These are phyloP conservation scores for Alloplasta piceator DNA, from an alignment of 2,888 invertebrate species.

Conservation along the genomic window DNA sequence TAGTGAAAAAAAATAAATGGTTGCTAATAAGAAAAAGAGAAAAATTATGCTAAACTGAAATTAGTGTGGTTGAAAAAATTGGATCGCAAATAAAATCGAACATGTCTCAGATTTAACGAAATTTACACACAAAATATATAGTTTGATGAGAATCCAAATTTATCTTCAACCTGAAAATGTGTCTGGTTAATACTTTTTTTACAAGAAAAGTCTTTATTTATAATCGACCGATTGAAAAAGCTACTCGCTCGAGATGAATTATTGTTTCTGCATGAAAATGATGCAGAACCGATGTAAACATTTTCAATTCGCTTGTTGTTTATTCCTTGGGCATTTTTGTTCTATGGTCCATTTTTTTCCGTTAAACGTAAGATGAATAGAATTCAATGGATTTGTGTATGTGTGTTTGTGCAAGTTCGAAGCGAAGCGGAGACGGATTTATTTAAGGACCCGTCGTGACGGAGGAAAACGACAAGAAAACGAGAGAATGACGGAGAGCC, in stretches of 20 bases:
- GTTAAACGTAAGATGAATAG: conserved; percentile 3
- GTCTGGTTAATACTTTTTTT: no score
- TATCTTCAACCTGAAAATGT: no score
- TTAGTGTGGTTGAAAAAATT: no score
- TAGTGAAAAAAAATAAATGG: no score
- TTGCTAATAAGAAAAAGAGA: no score
- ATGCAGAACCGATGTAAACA: not conserved
- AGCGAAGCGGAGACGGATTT: conserved; percentile 27
- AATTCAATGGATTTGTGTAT: conserved; percentile 4
- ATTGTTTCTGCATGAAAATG: no score
- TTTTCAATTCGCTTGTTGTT: not conserved
- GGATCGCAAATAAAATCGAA: no score
- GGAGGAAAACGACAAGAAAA: conserved; percentile 43
- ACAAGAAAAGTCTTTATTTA: not conserved
- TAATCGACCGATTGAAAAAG: not conserved
- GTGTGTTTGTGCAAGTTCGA: not conserved
- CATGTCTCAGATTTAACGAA: no score
- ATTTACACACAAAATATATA: no score
- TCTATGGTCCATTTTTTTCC: not conserved
- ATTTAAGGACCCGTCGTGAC: conserved; percentile 38
- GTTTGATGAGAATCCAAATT: no score
- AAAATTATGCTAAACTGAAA: no score
- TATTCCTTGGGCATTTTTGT: not conserved
- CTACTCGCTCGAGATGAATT: not conserved
- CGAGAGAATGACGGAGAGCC: conserved; percentile 52